Evolutionary conservation across 2,888 invertebrate species (phyloP).

Genomic region (Brachyopa scutellaris): DNA sequence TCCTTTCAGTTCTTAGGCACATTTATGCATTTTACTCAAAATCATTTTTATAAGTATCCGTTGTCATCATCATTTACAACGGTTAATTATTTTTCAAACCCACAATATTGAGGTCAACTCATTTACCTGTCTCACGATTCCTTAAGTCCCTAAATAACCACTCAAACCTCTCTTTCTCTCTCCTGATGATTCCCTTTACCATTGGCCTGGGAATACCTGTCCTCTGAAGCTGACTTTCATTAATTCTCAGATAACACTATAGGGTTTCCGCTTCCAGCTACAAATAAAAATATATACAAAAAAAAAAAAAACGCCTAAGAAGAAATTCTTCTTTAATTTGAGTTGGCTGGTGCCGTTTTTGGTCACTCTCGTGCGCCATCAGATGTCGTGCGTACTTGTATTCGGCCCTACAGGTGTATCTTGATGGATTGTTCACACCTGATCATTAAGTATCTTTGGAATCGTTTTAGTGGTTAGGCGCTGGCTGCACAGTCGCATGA

Average conservation of each 20-base stretch:
- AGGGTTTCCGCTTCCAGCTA: slow-evolving; percentile 36
- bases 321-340: slow-evolving; percentile 23
- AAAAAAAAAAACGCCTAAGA: not conserved
- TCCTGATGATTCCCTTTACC: slow-evolving; percentile 18
- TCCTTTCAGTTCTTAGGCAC: no score
- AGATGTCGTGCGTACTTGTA: slow-evolving; percentile 69
- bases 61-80: slow-evolving; percentile 66
- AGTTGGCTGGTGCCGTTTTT: not conserved
- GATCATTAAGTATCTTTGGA: slow-evolving; percentile 71
- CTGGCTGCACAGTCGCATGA: slow-evolving; percentile 14
- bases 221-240: slow-evolving; percentile 49
- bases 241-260: slow-evolving; percentile 54
- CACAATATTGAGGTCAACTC: slow-evolving; percentile 66
- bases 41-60: slow-evolving; percentile 48
- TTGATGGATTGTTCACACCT: slow-evolving; percentile 73
- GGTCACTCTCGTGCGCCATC: slow-evolving; percentile 66
- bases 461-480: slow-evolving; percentile 65
- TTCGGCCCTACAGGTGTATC: slow-evolving; percentile 67
- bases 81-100: slow-evolving; percentile 60
- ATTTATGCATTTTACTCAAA: not conserved
- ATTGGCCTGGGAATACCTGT: slow-evolving; percentile 34
- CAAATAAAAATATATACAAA: slow-evolving; percentile 3
- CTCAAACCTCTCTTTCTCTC: slow-evolving; percentile 27
- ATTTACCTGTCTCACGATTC: slow-evolving; percentile 64
- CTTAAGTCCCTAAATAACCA: slow-evolving; percentile 51